Evolutionary conservation across 1,140 invertebrate genomes (phyloP), one percentile per base, ranked within the genome.

Genomic region (Drosophila pallidifrons): DNA sequence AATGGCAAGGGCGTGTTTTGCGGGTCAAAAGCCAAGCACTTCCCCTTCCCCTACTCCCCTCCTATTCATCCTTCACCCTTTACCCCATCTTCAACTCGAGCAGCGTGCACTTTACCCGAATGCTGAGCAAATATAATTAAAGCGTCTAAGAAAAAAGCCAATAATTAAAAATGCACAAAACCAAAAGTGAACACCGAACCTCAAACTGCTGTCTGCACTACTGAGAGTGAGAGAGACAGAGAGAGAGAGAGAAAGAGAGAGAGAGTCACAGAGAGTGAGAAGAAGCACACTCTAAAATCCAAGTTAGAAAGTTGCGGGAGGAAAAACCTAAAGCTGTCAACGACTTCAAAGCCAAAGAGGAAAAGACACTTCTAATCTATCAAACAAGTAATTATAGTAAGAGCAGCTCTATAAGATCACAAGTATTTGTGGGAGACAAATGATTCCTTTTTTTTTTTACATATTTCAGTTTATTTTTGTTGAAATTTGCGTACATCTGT

Each of bases 141-240:
- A 81, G 77, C 83, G 73, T 88, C 80, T 82, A 77, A 82, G 83
- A 87, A 88, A 87, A 88, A 87, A 87, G 82, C 80, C 83, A 87
- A 88, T 87, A 75, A 87, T 87, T 88, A 83, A 87, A 87, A 80
- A 87, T 87, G 83, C 83, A 88, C 83, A 87, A 87, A 85, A 88
- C 69, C 77, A 81, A 79, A 88, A 80, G 77, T 79, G 79, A 79
- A 63, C 79, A 67, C 77, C 49, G 59, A 41, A 30, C 8, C 28
- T 52, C 13, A 7, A 13, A 13, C 38, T 51, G 13, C 38, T 16
- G 8, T 7, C 5, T 28, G 10, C 25, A 30, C 1, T 1, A 15
- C 38, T 41, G 3, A 43, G 41, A 43, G 11, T 5, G 41, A 43
- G 11, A 13, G n/a, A 43, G 41, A 43, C 4, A 43, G 41, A 43